phyloP scores from a whole-genome alignment of 2,888 invertebrate species.

The Fabriciana adippe region DNA sequence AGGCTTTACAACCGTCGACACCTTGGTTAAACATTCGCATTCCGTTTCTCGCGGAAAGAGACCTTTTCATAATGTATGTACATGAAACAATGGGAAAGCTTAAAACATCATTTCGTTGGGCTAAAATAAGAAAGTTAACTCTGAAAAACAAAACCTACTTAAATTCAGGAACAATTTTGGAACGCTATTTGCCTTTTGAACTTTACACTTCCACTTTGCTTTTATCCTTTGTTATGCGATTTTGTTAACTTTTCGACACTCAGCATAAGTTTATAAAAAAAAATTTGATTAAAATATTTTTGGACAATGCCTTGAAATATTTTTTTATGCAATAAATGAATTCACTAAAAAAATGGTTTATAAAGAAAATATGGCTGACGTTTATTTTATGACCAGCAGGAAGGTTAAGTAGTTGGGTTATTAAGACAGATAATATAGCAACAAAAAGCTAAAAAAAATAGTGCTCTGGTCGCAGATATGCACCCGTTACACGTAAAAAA shows the following conservation, averaged over 20 bases:
- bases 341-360: too few relatives aligned
- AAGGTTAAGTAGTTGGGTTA: too few relatives aligned
- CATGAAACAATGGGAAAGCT: slow-evolving; percentile 23
- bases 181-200: slow-evolving; percentile 30
- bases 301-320: too few relatives aligned
- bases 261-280: not conserved
- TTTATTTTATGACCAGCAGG: too few relatives aligned
- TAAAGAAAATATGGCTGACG: too few relatives aligned
- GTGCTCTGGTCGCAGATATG: too few relatives aligned
- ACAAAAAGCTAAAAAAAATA: too few relatives aligned
- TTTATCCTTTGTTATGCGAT: slow-evolving; percentile 21
- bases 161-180: slow-evolving; percentile 29
- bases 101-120: slow-evolving; percentile 21
- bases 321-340: too few relatives aligned
- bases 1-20: slow-evolving; percentile 9
- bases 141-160: slow-evolving; percentile 23
- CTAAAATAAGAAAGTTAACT: slow-evolving; percentile 28
- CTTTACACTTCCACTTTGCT: slow-evolving; percentile 27
- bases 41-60: slow-evolving; percentile 17
- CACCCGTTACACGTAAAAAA: too few relatives aligned
- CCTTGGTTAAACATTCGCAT: slow-evolving; percentile 18
- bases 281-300: not conserved
- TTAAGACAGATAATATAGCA: too few relatives aligned
- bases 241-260: not conserved
- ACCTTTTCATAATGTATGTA: slow-evolving; percentile 27